phyloP scores from a whole-genome alignment of 2,888 invertebrate species.

The Synergus japonicus region DNA sequence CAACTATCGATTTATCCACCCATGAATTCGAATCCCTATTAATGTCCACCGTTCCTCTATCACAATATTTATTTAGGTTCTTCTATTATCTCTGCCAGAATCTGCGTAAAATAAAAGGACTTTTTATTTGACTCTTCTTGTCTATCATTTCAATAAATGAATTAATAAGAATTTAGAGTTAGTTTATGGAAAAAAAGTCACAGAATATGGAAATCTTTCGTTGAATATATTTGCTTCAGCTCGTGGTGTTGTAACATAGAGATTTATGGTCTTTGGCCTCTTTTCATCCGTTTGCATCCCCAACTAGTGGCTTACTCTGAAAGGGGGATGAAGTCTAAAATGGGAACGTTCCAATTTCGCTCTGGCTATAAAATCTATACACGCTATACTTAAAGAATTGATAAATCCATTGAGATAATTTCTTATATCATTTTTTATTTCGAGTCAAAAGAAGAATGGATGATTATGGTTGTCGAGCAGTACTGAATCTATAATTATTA shows the following conservation, averaged over 20 bases:
- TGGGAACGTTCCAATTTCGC: neutral
- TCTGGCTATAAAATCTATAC: neutral
- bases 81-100: neutral
- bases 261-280: conserved; percentile 30
- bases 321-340: neutral
- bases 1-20: conserved; percentile 13
- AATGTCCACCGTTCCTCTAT: neutral
- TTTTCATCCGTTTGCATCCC: conserved; percentile 1
- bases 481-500: neutral
- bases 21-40: conserved; percentile 4
- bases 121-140: neutral
- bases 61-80: conserved; percentile 26
- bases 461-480: neutral
- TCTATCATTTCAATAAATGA: neutral
- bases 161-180: neutral
- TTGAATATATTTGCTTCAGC: conserved; percentile 1
- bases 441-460: neutral
- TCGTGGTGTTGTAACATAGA: conserved; percentile 10
- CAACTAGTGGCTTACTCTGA: neutral
- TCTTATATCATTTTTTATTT: neutral
- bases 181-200: neutral
- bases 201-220: neutral
- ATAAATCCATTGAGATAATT: neutral
- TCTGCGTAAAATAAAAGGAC: neutral
- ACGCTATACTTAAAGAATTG: too few relatives aligned